Conservation (phyloP, 2,888 invertebrate species). For the Amphipyra tragopoginis region DNA sequence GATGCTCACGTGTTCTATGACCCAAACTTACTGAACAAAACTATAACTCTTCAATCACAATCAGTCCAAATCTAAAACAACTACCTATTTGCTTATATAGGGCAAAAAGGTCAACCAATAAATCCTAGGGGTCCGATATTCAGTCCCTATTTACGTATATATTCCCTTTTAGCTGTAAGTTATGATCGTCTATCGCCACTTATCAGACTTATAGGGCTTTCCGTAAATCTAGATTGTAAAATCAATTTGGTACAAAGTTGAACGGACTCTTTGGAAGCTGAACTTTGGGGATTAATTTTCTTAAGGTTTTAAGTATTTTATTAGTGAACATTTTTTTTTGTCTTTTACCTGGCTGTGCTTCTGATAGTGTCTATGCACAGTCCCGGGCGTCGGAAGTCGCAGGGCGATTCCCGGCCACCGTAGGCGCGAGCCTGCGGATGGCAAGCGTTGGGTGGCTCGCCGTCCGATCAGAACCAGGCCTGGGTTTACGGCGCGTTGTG, state of each 20-base stretch:
- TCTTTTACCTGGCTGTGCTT: too few species aligned
- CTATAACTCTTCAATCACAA: constrained; percentile 26
- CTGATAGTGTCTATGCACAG: too few species aligned
- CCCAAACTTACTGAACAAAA: neutral
- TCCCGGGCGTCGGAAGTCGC: too few species aligned
- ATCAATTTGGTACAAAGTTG: constrained; percentile 27
- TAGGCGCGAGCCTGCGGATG: too few species aligned
- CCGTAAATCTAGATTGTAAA: constrained; percentile 40
- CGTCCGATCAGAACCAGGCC: too few species aligned
- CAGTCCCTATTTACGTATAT: constrained; percentile 37
- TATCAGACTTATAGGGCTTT: constrained; percentile 40
- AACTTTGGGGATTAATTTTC: neutral
- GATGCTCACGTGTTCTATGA: too few species aligned
- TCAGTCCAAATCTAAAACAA: constrained; percentile 28
- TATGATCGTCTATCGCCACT: constrained; percentile 44
- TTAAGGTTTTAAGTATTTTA: neutral
- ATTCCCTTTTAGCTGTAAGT: constrained; percentile 43
- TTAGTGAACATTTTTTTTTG: neutral
- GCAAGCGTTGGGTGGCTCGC: too few species aligned
- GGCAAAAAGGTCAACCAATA: constrained; percentile 62
- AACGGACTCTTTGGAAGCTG: neutral
- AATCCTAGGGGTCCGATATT: constrained; percentile 45
- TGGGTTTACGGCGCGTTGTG: too few species aligned
- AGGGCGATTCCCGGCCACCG: too few species aligned
- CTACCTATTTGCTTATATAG: constrained; percentile 41